These are phyloP conservation scores for Manis pentadactyla DNA, from an alignment of 2,797 vertebrate genomes.

Conservation along the genomic window DNA sequence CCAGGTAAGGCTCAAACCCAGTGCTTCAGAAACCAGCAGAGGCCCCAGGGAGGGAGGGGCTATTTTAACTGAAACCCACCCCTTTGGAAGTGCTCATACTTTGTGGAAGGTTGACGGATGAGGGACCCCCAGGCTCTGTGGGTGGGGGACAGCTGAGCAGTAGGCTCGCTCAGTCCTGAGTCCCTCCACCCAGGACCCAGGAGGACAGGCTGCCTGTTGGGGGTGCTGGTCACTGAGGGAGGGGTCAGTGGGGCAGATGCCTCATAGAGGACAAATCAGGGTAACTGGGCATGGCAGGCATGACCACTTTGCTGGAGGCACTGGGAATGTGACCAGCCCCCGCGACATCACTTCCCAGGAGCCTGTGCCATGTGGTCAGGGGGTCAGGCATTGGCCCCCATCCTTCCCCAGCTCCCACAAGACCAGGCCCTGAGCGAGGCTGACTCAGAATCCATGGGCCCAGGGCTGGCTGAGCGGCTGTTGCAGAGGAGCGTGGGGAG, in stretches of 20 bases:
- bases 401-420: not conserved
- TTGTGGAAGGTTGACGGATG: fast-evolving
- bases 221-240: fast-evolving
- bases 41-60: not conserved
- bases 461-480: not conserved
- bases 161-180: fast-evolving
- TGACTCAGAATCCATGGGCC: fast-evolving
- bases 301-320: too few relatives aligned
- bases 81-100: not conserved
- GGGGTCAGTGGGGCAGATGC: fast-evolving
- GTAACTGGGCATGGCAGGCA: fast-evolving
- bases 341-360: not conserved
- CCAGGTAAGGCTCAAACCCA: fast-evolving
- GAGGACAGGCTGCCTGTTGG: not conserved
- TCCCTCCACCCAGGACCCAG: fast-evolving
- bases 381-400: too few relatives aligned
- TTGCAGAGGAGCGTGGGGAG: fast-evolving
- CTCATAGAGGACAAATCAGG: too few relatives aligned
- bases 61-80: not conserved
- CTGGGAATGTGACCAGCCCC: not conserved
- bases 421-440: too few relatives aligned
- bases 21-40: not conserved
- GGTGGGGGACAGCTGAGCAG: fast-evolving
- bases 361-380: fast-evolving
- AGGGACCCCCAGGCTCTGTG: fast-evolving